A percentile compares a stretch with the other conserved stretches of the same genome.
Evolutionary conservation across 2,888 invertebrate genomes (phyloP).

Genomic region (Amphipyra tragopoginis): DNA sequence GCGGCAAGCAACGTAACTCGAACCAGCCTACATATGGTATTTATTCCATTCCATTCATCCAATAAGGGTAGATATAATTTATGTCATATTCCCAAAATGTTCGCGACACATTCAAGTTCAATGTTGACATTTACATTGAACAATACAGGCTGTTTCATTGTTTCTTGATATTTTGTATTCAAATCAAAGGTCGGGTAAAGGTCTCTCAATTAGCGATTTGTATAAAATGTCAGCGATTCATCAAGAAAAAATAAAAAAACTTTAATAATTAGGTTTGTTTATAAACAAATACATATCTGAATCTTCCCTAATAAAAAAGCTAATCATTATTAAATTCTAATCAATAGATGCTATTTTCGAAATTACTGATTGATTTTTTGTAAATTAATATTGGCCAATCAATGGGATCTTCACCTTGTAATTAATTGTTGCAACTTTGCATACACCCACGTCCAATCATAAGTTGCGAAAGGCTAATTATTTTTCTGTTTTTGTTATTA

Average conservation of each 20-base stretch:
- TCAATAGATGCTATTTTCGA: not conserved
- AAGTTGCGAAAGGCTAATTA: conserved; percentile 41
- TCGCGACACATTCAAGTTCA: conserved; percentile 76
- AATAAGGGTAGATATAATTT: conserved; percentile 86
- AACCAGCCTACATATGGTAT: conserved; percentile 86
- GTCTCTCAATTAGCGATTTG: conserved; percentile 65
- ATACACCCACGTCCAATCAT: conserved; percentile 49
- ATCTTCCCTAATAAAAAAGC: too few species aligned
- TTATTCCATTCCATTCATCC: conserved; percentile 83
- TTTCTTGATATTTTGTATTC: conserved; percentile 69
- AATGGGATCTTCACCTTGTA: conserved; percentile 24
- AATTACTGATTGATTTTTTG: conserved; percentile 20
- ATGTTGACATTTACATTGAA: conserved; percentile 86
- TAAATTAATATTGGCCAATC: conserved; percentile 33
- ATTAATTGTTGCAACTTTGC: conserved; percentile 45
- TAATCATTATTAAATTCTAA: not conserved
- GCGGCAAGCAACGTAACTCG: conserved; percentile 81
- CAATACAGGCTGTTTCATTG: conserved; percentile 82
- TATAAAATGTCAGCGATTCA: conserved; percentile 66
- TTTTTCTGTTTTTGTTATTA: conserved; percentile 20
- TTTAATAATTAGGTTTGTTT: too few species aligned
- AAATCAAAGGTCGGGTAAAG: conserved; percentile 73
- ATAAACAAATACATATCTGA: too few species aligned
- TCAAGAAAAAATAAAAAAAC: conserved; percentile 45
- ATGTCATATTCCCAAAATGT: conserved; percentile 85